phyloP scores from a whole-genome alignment of 2,888 invertebrate species.

The Trachelus troglodyta region DNA sequence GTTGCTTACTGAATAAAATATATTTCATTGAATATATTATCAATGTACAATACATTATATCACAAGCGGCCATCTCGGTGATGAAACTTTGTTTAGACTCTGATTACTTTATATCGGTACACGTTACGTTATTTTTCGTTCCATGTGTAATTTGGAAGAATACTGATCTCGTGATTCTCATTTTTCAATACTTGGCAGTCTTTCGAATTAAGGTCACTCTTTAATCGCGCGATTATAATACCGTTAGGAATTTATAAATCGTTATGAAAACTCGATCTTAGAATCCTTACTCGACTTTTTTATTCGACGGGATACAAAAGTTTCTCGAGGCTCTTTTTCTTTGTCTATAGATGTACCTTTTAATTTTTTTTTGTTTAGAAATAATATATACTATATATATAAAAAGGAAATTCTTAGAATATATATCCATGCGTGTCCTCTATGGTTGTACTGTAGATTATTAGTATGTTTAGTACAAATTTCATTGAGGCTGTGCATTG shows the following conservation, averaged over 20 bases:
- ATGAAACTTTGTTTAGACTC: neutral
- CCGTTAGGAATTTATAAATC: neutral
- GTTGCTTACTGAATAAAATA: conserved; percentile 30
- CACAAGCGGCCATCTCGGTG: neutral
- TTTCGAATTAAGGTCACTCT: neutral
- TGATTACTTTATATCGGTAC: neutral
- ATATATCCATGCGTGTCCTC: neutral
- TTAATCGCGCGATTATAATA: neutral
- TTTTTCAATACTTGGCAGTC: neutral
- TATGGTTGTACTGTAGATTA: neutral
- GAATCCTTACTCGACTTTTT: neutral
- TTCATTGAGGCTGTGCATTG: neutral
- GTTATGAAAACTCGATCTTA: neutral
- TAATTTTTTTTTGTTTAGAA: neutral
- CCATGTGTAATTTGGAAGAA: conserved; percentile 9
- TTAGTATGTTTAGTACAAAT: neutral
- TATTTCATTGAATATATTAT: conserved; percentile 31
- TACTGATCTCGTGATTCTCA: conserved; percentile 10
- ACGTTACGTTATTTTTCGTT: conserved; percentile 8
- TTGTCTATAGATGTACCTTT: neutral
- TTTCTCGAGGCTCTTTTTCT: neutral
- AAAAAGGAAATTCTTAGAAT: neutral
- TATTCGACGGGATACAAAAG: neutral
- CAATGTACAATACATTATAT: conserved; percentile 31
- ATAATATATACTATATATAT: neutral